Conservation (phyloP, 2,888 invertebrate genomes). For the Elaeidobius kamerunicus region DNA sequence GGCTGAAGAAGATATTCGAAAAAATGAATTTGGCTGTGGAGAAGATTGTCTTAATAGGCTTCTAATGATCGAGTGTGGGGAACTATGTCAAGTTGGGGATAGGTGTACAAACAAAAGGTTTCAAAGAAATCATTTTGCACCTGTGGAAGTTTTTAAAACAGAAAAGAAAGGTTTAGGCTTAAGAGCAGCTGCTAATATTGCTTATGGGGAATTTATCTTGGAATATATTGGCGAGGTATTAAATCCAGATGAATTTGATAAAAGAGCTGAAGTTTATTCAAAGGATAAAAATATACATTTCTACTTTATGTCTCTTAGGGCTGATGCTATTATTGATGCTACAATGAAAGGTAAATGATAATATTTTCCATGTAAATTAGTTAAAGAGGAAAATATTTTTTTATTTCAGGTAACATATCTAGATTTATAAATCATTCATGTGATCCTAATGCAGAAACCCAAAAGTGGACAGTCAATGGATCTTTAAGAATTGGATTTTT, state of each 20-base stretch:
- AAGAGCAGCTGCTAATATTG: constrained; percentile 68
- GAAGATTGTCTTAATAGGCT: constrained; percentile 95
- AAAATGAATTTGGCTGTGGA: constrained; percentile 86
- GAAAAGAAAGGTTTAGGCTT: constrained; percentile 96
- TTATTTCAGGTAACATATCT: constrained; percentile 73
- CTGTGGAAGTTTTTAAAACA: constrained; percentile 84
- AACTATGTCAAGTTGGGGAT: constrained; percentile 83
- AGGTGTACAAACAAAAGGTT: constrained; percentile 94
- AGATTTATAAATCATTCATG: constrained; percentile 99
- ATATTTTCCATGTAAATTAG: neutral
- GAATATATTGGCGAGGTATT: constrained; percentile 99
- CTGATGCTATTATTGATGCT: constrained; percentile 94
- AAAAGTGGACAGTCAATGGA: constrained; percentile 95
- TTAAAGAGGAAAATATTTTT: neutral
- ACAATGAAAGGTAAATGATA: constrained; percentile 67
- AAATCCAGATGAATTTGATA: constrained; percentile 84
- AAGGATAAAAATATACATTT: constrained; percentile 89
- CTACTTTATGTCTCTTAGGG: constrained; percentile 96
- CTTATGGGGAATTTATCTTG: constrained; percentile 87
- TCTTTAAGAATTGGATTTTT: constrained; percentile 97
- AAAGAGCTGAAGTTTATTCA: constrained; percentile 84
- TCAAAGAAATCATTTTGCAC: constrained; percentile 81
- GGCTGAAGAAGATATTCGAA: constrained; percentile 77
- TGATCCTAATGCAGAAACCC: constrained; percentile 97
- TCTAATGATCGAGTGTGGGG: constrained; percentile 97